Evolutionary conservation across 2,797 vertebrate genomes (phyloP), one percentile per base, ranked within the genome.

Genomic region (Tachyglossus aculeatus): DNA sequence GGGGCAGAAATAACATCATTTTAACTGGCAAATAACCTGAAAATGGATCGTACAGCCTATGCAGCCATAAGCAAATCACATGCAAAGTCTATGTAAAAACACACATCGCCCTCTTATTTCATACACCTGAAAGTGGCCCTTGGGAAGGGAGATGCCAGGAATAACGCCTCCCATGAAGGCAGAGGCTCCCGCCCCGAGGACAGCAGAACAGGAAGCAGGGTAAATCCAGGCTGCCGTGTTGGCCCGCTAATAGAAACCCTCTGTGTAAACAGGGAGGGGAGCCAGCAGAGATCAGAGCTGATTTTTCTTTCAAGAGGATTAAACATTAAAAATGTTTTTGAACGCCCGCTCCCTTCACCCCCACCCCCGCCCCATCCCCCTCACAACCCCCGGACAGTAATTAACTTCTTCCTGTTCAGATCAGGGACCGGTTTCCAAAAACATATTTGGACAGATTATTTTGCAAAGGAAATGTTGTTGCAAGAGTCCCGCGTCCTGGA

Each of bases 381-480:
- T 83, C 62, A 75, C 66, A 65, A 82, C 86, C 89, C 90, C 80
- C 2, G 85, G 87, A 78, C 85, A 45, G 71, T 90, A 91, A 93
- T 92, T 89, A 91, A 90, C 91, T 86, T 91, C 90, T 92, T 93
- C 92, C 92, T 93, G 92, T 91, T 74, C 89, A 78, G 78, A 86
- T 65, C 74, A 74, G 74, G 72, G 85, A 85, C 57, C 77, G 19
- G 63, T 90, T 92, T 92, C 89, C 87, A 90, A 91, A 92, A 91
- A 88, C 90, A 91, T 82, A 88, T 84, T 66, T 84, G 21, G 74
- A 87, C 87, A 87, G 88, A 85, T 92, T 92, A 92, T 92, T 93
- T 93, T 93, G 90, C 90, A 92, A 91, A 92, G 92, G 92, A 93
- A 93, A 88, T 91, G 88, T 91, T 90, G 87, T 91, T 90, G 85